phyloP scores from a whole-genome alignment of 2,888 invertebrate species.

The Diaperis boleti region DNA sequence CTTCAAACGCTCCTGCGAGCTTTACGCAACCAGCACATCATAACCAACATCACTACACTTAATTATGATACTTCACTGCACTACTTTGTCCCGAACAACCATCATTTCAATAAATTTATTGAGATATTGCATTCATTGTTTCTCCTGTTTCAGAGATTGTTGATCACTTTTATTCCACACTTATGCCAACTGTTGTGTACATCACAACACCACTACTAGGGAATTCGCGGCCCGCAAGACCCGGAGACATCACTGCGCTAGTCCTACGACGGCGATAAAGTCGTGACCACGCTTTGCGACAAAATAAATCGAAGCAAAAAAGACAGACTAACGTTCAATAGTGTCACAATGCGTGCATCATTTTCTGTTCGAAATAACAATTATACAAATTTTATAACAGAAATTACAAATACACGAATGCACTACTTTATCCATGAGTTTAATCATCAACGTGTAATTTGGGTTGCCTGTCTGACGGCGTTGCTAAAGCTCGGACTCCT shows the following conservation, averaged over 20 bases:
- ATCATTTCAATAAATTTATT: conserved; percentile 54
- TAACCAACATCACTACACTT: conserved; percentile 52
- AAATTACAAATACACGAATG: no score
- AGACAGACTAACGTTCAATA: no score
- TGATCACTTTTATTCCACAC: conserved; percentile 57
- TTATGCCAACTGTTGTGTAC: conserved; percentile 53
- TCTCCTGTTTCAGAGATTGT: conserved; percentile 56
- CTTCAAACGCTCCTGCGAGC: conserved; percentile 51
- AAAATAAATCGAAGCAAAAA: no score
- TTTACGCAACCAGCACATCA: conserved; percentile 48
- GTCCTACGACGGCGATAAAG: background rate
- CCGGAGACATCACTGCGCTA: conserved; percentile 1
- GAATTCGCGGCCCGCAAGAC: conserved; percentile 10
- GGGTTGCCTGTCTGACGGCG: no score
- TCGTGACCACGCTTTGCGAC: background rate
- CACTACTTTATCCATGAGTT: no score
- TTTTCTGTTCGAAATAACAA: no score
- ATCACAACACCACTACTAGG: conserved; percentile 36
- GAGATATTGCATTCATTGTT: conserved; percentile 57
- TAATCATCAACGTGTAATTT: no score
- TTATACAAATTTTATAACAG: no score
- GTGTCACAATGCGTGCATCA: no score
- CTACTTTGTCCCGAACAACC: conserved; percentile 46
- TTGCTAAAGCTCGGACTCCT: no score
- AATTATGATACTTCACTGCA: conserved; percentile 38